Percentiles rank a stretch among this genome's conserved stretches.
phyloP scores from a whole-genome alignment of 2,113 vertebrate species.

The Arvicanthis niloticus region DNA sequence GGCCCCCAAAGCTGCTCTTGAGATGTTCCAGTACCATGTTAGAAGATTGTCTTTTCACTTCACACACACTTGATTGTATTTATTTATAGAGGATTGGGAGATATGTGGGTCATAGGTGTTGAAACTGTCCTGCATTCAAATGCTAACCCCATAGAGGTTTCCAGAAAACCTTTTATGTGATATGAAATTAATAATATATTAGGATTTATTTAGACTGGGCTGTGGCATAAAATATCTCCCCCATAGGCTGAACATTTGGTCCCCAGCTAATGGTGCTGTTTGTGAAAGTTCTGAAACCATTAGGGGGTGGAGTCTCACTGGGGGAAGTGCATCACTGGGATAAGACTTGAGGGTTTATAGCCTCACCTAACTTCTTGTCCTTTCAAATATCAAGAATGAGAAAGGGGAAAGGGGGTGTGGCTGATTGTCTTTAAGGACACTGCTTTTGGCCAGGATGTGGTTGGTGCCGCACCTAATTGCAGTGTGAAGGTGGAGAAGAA shows the following conservation, averaged over 20 bases:
- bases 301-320: not conserved
- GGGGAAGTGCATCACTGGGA: not conserved
- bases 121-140: not conserved
- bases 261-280: not conserved
- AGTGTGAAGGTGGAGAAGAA: not conserved
- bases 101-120: not conserved
- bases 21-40: not conserved
- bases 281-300: not conserved
- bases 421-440: not conserved
- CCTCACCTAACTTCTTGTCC: not conserved
- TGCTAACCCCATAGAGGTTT: not conserved
- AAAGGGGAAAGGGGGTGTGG: not conserved
- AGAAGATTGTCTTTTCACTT: not conserved
- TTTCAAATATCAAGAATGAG: not conserved
- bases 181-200: not conserved
- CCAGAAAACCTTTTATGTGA: not conserved
- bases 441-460: not conserved
- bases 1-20: not conserved
- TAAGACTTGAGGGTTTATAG: not conserved
- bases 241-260: not conserved
- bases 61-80: not conserved
- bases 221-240: not conserved
- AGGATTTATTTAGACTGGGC: not conserved
- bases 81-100: not conserved
- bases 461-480: too few relatives aligned